Conservation (phyloP, 2,888 invertebrate genomes). For the Melitaea athalia region DNA sequence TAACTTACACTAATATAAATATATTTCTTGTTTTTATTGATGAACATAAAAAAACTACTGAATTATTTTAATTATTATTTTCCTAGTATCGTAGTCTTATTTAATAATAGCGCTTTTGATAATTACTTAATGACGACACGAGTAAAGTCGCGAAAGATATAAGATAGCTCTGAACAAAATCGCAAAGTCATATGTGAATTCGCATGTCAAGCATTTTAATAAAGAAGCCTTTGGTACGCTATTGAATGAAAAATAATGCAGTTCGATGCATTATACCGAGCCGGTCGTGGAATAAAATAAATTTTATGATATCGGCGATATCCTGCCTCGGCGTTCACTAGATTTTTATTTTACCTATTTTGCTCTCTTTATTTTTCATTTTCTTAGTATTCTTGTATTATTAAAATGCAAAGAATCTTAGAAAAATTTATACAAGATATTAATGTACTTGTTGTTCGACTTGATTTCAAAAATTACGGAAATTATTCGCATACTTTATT, state of each 20-base stretch:
- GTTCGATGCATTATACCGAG: constrained; percentile 43
- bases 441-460: not conserved
- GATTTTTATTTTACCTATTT: constrained; percentile 32
- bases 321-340: constrained; percentile 37
- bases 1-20: too few species aligned
- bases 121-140: too few species aligned
- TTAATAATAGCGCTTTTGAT: too few species aligned
- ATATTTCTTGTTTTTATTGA: too few species aligned
- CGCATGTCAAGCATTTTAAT: constrained; percentile 52
- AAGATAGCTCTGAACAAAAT: not conserved
- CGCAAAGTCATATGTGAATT: constrained; percentile 8
- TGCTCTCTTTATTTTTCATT: constrained; percentile 19
- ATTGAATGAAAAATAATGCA: constrained; percentile 62
- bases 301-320: constrained; percentile 51
- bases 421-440: not conserved
- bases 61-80: too few species aligned
- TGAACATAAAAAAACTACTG: too few species aligned
- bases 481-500: not conserved
- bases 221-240: constrained; percentile 54
- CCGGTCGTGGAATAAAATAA: constrained; percentile 45
- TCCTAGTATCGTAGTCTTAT: too few species aligned
- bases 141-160: too few species aligned
- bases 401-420: constrained; percentile 5
- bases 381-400: constrained; percentile 14
- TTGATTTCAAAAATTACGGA: not conserved